Conservation (phyloP, 2,888 invertebrate species). For the Acronicta leporina region DNA sequence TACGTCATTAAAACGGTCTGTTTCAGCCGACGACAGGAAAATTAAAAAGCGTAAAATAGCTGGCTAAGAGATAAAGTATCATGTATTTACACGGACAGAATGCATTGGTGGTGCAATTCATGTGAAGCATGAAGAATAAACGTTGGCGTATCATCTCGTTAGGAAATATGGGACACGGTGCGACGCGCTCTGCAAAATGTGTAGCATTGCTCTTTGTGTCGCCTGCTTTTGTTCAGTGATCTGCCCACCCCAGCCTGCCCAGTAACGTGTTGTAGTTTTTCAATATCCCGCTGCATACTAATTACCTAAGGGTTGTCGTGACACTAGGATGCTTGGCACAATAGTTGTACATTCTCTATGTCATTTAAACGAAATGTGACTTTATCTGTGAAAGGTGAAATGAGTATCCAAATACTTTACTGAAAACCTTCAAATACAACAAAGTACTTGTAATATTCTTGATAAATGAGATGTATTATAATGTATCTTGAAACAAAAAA, state of each 20-base stretch:
- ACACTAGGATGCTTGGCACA: conserved; percentile 17
- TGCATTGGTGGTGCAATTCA: conserved; percentile 67
- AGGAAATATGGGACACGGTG: conserved; percentile 85
- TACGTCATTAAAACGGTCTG: conserved; percentile 51
- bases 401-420: too few species aligned
- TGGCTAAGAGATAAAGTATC: conserved; percentile 30
- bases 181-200: conserved; percentile 82
- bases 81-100: conserved; percentile 54
- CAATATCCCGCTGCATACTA: conserved; percentile 60
- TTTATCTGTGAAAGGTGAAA: conserved; percentile 11
- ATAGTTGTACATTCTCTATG: conserved; percentile 16
- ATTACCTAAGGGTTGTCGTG: conserved; percentile 55
- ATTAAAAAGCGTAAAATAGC: conserved; percentile 51
- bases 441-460: neutral
- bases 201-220: conserved; percentile 86
- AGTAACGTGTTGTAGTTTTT: conserved; percentile 60
- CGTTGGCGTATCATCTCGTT: conserved; percentile 84
- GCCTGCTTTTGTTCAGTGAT: conserved; percentile 83
- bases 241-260: conserved; percentile 67
- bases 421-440: too few species aligned
- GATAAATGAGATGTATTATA: too few species aligned
- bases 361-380: conserved; percentile 32
- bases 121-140: conserved; percentile 73
- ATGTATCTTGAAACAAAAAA: too few species aligned
- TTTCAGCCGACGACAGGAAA: conserved; percentile 46